Base-by-base conservation (phyloP, 1,140 invertebrate species). In the Meteorus sp. region DNA sequence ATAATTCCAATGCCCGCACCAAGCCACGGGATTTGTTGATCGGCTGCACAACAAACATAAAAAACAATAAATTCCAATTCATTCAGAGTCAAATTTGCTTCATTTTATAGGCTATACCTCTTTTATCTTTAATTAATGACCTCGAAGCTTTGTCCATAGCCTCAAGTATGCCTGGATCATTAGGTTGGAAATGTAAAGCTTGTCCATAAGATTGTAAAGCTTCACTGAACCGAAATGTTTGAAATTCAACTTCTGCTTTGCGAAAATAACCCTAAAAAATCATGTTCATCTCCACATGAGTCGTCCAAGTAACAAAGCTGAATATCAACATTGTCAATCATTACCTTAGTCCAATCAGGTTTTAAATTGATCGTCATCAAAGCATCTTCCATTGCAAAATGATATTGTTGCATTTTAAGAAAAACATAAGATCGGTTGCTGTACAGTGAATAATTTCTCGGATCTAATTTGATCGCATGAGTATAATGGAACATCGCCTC, bases 371-470 rank as follows among this genome's bases (percentile, higher is more conserved):
- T 90, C 13, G 87, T 85, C 75, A 87, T 84, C 66, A 88, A 82
- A 9, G 91, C 91, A 83, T 94, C 91, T 75, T 91, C 82, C 65
- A 90, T 75, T 1, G 91, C 88, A 65, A 89, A 84, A 75, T 86
- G 89, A 73, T 86, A 90, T 69, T 91, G 89, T 61, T 89, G 84
- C 63, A 90, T 76, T 73, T 90, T 90, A 11, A 92, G 76, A 76
- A 92, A 92, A 17, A 89, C 89, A 65, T 86, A 83, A 2, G 90
- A 93, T 70, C 91, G 80, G 73, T 93, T 93, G 68, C 90, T 91
- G 71, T 90, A 89, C 3, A 92, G 72, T 5, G 86, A 80, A 73
- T 84, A 85, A 78, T 91, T 91, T 44, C 81, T 81, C 22, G 85
- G 84, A 65, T 92, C 88, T 55, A 87, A 71, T 79, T 91, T 90